These are phyloP conservation scores for Cheilosia impressa DNA, from an alignment of 2,888 invertebrate genomes.

Conservation along the genomic window DNA sequence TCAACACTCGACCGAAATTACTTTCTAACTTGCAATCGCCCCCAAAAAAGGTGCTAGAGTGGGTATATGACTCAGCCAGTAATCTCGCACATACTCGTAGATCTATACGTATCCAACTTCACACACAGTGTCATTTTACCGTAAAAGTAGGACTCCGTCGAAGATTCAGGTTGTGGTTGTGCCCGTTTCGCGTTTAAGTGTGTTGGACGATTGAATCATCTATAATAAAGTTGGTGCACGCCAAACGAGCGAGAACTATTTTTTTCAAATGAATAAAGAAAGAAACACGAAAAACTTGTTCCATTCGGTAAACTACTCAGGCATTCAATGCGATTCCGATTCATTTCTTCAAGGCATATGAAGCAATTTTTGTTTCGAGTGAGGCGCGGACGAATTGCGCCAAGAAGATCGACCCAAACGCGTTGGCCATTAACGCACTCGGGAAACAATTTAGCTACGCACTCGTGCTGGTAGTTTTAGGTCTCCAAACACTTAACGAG, in stretches of 20 bases:
- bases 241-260: neutral
- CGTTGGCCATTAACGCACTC: slow-evolving; percentile 28
- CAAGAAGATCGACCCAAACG: slow-evolving; percentile 31
- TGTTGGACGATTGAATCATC: slow-evolving; percentile 5
- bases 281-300: slow-evolving; percentile 62
- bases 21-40: slow-evolving; percentile 51
- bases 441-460: slow-evolving; percentile 23
- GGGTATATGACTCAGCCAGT: slow-evolving; percentile 37
- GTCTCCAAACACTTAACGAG: neutral
- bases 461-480: slow-evolving; percentile 27
- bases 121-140: neutral
- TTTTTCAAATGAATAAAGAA: slow-evolving; percentile 18
- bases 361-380: slow-evolving; percentile 11
- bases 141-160: slow-evolving; percentile 46
- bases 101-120: neutral
- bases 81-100: slow-evolving; percentile 5
- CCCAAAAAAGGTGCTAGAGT: slow-evolving; percentile 14
- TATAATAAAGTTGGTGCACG: neutral
- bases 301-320: slow-evolving; percentile 6
- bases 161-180: slow-evolving; percentile 32
- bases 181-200: slow-evolving; percentile 15
- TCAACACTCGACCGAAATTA: slow-evolving; percentile 17
- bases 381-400: slow-evolving; percentile 51
- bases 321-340: neutral
- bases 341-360: neutral